A percentile compares a stretch with the other conserved stretches of the same genome.
phyloP scores from a whole-genome alignment of 1,140 invertebrate species.

The Trichoplusia ni region DNA sequence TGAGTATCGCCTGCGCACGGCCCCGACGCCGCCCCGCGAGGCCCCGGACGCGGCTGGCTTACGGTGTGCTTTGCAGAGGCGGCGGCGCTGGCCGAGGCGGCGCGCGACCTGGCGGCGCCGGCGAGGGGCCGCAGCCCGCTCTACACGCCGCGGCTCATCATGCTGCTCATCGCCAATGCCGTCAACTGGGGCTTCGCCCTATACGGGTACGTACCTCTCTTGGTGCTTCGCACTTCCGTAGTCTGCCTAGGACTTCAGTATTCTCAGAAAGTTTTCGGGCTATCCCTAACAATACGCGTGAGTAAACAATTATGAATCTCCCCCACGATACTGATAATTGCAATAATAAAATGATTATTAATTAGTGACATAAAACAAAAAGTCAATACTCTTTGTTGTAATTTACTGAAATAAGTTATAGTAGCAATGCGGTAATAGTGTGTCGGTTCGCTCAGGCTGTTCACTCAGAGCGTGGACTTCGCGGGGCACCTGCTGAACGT shows the following conservation, averaged over 20 bases:
- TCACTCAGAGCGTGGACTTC: slow-evolving; percentile 87
- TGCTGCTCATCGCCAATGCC: slow-evolving; percentile 86
- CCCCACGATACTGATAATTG: too few species aligned
- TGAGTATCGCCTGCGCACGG: too few species aligned
- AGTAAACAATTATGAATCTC: too few species aligned
- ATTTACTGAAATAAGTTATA: too few species aligned
- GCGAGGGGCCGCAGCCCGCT: slow-evolving; percentile 54
- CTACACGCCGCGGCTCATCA: slow-evolving; percentile 78
- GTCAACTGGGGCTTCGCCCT: slow-evolving; percentile 89
- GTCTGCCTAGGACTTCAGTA: too few species aligned
- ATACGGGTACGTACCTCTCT: slow-evolving; percentile 81
- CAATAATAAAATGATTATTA: too few species aligned
- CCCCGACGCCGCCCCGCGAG: too few species aligned
- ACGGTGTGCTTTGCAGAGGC: not conserved
- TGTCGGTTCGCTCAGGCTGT: slow-evolving; percentile 58
- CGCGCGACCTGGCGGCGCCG: slow-evolving; percentile 36
- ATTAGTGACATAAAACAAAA: too few species aligned
- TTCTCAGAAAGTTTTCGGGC: too few species aligned
- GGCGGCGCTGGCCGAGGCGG: slow-evolving; percentile 43
- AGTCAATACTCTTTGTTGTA: too few species aligned
- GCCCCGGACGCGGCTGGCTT: not conserved
- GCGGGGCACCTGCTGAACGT: slow-evolving; percentile 90
- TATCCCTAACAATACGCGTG: too few species aligned
- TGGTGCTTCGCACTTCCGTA: too few species aligned
- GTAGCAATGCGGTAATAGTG: not conserved